Base-by-base conservation (phyloP, 1,140 invertebrate genomes). In the Drosophila ananassae region DNA sequence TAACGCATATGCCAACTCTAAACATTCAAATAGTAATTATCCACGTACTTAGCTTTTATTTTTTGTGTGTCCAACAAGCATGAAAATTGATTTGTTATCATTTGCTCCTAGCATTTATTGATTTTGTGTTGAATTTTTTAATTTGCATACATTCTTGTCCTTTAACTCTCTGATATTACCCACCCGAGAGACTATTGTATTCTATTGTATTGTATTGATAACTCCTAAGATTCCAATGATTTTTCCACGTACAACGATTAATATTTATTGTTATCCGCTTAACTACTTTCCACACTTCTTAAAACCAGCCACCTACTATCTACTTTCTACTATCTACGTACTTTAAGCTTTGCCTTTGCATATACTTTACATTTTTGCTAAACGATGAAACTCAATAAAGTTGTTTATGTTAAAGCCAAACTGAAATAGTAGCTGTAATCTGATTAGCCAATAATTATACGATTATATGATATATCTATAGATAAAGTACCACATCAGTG, bases 151-250 rank as follows among this genome's bases (percentile, higher is more conserved):
- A 37, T 37, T 37, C 34, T 32, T 53, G 21, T 37, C 51, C 68
- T 57, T 13, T 56, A 39, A 56, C 50, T 68, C 54, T 72, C 47
- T 79, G 75, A 83, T 84, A 84, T 83, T 84, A 79, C 22, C 48
- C 24, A 63, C 28, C 58, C 58, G 39, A 60, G 39, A 21, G 46
- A 25, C 54, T 51, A 50, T 41, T 73, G 48, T 75, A 82, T 82
- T n/a, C n/a, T n/a, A n/a, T n/a, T n/a, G n/a, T n/a, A n/a, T n/a
- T n/a, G n/a, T n/a, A n/a, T n/a, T n/a, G n/a, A 83, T 83, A 79
- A 79, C 69, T 80, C 66, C 62, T 84, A 83, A 84, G 80, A 71
- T 41, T 79, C 80, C 79, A 84, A 82, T 75, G 46, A 83, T 83
- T 83, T 80, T 79, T 66, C 72, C 64, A 75, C 76, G 80, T 83